Base-by-base conservation (phyloP, 1,140 invertebrate species). In the Zaprionus capensis region DNA sequence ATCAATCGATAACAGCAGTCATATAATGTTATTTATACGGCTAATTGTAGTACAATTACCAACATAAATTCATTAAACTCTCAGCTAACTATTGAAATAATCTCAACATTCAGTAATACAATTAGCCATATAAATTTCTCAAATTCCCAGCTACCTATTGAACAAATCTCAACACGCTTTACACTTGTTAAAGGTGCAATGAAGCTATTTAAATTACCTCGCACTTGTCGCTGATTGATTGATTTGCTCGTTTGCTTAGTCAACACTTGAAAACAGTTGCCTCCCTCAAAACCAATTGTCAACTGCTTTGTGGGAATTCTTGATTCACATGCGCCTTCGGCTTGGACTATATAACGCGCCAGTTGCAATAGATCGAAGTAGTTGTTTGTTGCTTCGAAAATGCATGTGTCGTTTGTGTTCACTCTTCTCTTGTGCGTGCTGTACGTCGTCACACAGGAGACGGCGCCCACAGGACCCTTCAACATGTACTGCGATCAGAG, bases 401-500 rank as follows among this genome's bases (percentile, higher is more conserved):
- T 51, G 64, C 26, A 71, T 53, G 24, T 61, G 20, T 26, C 59
- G n/a, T 2, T 49, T 41, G 24, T 71, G 22, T 20, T 65, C 1
- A 12, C 61, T 7, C 26, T 64, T n/a, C 4, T 71, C 28, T 22
- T 57, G 1, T 61, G 61, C 24, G 28, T 71, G 44, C 44, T 76
- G 7, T 20, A 61, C 9, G 68, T 56, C 41, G 44, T 65, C 11
- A 26, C 44, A 1, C 34, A 64, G 22, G 74, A 66, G 31, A 20
- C 41, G 41, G 24, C 20, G 24, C 17, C 14, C 5, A 66, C 38
- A 55, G 68, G 77, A 51, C 64, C 74, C 11, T 49, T 41, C 0
- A 85, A 66, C 70, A 34, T 62, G 4, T 88, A 81, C 15, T 88
- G 84, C 46, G 49, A 76, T 44, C 53, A 69, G 4, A 36, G 51